phyloP scores from a whole-genome alignment of 1,140 invertebrate species.

The Zaprionus davidi region DNA sequence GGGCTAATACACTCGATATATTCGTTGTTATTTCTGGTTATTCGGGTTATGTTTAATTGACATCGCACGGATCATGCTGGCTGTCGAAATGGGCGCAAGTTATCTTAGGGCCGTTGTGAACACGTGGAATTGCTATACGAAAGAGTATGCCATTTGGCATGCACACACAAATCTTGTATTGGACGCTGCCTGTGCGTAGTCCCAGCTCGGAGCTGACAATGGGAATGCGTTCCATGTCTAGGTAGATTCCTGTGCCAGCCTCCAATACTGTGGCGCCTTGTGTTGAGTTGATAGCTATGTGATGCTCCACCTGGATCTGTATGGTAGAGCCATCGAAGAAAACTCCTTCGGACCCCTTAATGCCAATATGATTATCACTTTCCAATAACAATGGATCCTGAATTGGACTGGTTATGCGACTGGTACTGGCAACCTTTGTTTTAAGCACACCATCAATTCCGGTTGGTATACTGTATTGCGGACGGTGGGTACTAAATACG shows the following conservation, averaged over 20 bases:
- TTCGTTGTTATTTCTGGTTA: conserved; percentile 12
- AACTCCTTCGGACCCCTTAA: conserved; percentile 88
- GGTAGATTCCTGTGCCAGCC: conserved; percentile 88
- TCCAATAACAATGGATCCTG: conserved; percentile 88
- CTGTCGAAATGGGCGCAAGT: conserved; percentile 88
- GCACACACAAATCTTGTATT: conserved; percentile 94
- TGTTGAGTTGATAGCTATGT: conserved; percentile 91
- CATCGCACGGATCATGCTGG: conserved; percentile 89
- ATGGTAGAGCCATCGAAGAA: conserved; percentile 88
- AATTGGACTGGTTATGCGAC: conserved; percentile 89
- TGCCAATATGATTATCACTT: conserved; percentile 84
- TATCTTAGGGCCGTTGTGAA: conserved; percentile 85
- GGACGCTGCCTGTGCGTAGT: conserved; percentile 84
- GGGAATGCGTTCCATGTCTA: conserved; percentile 90
- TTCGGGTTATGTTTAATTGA: conserved; percentile 47
- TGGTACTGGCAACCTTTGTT: conserved; percentile 88
- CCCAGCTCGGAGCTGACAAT: conserved; percentile 86
- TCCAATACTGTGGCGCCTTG: conserved; percentile 91
- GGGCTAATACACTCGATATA: conserved; percentile 50
- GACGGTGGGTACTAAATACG: conserved; percentile 90
- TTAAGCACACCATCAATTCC: conserved; percentile 88
- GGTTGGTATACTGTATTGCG: conserved; percentile 89
- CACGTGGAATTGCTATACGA: conserved; percentile 88
- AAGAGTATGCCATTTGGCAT: conserved; percentile 94
- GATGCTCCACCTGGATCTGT: conserved; percentile 90